Evolutionary conservation across 2,113 vertebrate genomes (phyloP).

Genomic region (Suricata suricatta): DNA sequence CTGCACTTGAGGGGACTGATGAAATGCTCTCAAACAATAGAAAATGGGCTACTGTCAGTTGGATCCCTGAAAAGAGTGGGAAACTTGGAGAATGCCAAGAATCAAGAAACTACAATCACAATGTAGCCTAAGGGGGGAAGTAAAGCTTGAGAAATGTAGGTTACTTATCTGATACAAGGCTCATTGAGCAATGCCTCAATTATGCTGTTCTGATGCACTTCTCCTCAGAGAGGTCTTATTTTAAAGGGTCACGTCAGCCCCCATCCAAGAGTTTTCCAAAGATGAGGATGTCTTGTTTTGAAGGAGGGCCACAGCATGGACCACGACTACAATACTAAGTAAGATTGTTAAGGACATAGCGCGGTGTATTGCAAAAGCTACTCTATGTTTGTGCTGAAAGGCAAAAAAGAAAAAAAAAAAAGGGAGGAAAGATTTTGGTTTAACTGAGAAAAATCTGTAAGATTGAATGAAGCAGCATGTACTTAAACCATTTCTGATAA

Average conservation of each 20-base stretch:
- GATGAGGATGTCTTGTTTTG: not conserved
- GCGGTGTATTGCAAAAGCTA: not conserved
- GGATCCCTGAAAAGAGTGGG: not conserved
- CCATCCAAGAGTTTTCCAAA: not conserved
- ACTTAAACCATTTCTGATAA: slow-evolving; percentile 29
- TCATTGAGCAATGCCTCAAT: not conserved
- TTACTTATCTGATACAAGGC: not conserved
- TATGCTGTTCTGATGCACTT: not conserved
- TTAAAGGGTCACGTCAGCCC: not conserved
- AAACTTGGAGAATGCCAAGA: not conserved
- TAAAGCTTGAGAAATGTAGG: not conserved
- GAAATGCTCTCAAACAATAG: not conserved
- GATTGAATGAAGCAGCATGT: not conserved
- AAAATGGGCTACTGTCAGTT: not conserved
- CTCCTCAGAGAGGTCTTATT: not conserved
- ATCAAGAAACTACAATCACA: not conserved
- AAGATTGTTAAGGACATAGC: not conserved
- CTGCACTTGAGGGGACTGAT: slow-evolving; percentile 4
- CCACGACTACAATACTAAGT: not conserved
- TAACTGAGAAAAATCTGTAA: not conserved
- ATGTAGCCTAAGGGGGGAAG: not conserved
- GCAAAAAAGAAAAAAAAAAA: not conserved
- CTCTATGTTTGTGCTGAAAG: not conserved
- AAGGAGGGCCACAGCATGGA: not conserved
- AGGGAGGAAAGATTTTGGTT: slow-evolving; percentile 6